Base-by-base conservation (phyloP, 2,888 invertebrate genomes). In the Neuroscelio doddi region DNA sequence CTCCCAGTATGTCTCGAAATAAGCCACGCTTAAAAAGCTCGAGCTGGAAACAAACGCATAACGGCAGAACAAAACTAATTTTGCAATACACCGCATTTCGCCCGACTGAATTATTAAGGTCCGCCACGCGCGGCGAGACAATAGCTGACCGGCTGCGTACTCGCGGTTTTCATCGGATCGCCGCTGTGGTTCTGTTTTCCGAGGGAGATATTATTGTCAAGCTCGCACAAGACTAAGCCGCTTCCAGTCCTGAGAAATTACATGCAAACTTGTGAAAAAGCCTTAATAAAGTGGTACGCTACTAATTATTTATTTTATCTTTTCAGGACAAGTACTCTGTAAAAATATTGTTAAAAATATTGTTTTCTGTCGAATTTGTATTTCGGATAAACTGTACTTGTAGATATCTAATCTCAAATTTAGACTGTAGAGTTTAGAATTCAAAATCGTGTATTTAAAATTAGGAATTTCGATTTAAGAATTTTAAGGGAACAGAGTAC, bases 11-110 rank as follows among this genome's bases (percentile, higher is more conserved):
- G 4, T 17, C 0, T 2, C 10, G 30, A 17, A 41, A 27, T 53
- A 49, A 53, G 21, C 53, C 12, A 34, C 53, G 39, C 36, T 61
- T 45, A 17, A 34, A 10, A 15, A 17, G 9, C 16, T 8, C 15
- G 34, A 29, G n/a, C 24, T 30, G 17, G 39, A 17, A 27, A 44
- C 9, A 44, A 47, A 38, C 45, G 45, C 32, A 44, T 17, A 32
- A 27, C 46, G 38, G 24, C 27, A 10, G 46, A 52, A 76, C 76
- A 73, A 75, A 76, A 77, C 73, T 76, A 75, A 78, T 78, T 78
- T 78, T 71, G 72, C 74, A 74, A 77, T 77, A 76, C 73, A 70
- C 56, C 68, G 70, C 70, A 70, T 73, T 77, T 76, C 68, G 63
- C 57, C 61, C 66, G 58, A 69, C 62, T 74, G 67, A 78, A 78